Evolutionary conservation across 2,888 invertebrate genomes (phyloP), one percentile per base, ranked within the genome.

Genomic region (Amphipoea lucens): DNA sequence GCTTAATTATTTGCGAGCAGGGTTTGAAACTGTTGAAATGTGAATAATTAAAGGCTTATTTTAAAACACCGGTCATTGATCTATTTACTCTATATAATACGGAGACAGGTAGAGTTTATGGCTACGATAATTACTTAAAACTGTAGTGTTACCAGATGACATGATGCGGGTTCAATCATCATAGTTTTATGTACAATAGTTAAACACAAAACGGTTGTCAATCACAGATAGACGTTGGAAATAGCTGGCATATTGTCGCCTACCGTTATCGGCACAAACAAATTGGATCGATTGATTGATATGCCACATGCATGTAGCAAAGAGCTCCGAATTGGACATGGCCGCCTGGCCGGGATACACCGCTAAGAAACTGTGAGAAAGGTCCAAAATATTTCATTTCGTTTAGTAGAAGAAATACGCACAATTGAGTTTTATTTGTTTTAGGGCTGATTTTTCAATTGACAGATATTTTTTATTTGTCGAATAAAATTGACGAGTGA

Each of bases 1-100:
- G n/a, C 40, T 51, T 65, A 82, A 63, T 57, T 57, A 74, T 79
- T 82, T 74, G 79, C 82, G 74, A 82, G 82, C 84, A n/a, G 70
- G 84, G 79, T 84, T 82, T 48, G 20, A 73, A 11, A 60, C 68
- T 76, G 82, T 76, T 65, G 29, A 57, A 76, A 82, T 76, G 36
- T 42, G 42, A 76, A 82, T 76, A 76, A 82, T 42, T 69, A 57
- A 63, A 69, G 14, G 42, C 20, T 69, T 63, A 75, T 80, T 81
- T 63, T 60, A 67, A 76, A 68, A 65, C n/a, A 69, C 42, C 40
- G 54, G 76, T 63, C 66, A 36, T 14, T 60, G 63, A 57, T 82
- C 68, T 76, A 20, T 76, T 57, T 57, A 36, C 6, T 20, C 20
- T 57, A 29, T 23, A 40, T 36, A 14, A 7, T 69, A 57, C 6